Conservation (phyloP, 2,888 invertebrate genomes). For the Zaprionus lineosus region DNA sequence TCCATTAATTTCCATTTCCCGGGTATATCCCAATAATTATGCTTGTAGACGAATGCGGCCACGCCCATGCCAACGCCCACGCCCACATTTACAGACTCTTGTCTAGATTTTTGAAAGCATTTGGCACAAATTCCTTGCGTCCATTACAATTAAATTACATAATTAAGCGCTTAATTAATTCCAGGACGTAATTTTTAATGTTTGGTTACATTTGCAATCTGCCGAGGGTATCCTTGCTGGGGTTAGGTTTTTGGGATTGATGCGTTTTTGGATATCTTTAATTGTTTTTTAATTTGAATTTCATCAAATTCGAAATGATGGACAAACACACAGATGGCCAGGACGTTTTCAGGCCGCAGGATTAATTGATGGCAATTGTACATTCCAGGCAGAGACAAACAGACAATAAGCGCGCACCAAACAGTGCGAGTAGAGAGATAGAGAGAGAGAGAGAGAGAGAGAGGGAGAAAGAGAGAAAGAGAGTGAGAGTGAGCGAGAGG, state of each 20-base stretch:
- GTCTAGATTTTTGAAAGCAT: conserved; percentile 3
- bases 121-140: conserved; percentile 14
- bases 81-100: conserved; percentile 28
- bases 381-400: too few relatives aligned
- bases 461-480: neutral
- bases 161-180: conserved; percentile 68
- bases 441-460: neutral
- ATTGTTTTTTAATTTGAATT: conserved; percentile 40
- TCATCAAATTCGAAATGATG: conserved; percentile 22
- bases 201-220: conserved; percentile 35
- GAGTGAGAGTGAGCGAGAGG: neutral
- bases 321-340: conserved; percentile 24
- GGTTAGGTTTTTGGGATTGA: too few relatives aligned
- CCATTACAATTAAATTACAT: conserved; percentile 51
- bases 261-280: conserved; percentile 24
- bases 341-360: conserved; percentile 10
- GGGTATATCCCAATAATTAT: conserved; percentile 47
- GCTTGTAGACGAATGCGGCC: conserved; percentile 29
- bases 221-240: too few relatives aligned
- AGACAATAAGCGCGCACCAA: too few relatives aligned
- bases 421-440: neutral
- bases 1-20: conserved; percentile 46
- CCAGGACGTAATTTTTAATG: conserved; percentile 29
- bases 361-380: conserved; percentile 16
- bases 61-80: conserved; percentile 35